These are phyloP conservation scores for Ammodytes dubius DNA, from an alignment of 2,113 vertebrate genomes.

Conservation along the genomic window DNA sequence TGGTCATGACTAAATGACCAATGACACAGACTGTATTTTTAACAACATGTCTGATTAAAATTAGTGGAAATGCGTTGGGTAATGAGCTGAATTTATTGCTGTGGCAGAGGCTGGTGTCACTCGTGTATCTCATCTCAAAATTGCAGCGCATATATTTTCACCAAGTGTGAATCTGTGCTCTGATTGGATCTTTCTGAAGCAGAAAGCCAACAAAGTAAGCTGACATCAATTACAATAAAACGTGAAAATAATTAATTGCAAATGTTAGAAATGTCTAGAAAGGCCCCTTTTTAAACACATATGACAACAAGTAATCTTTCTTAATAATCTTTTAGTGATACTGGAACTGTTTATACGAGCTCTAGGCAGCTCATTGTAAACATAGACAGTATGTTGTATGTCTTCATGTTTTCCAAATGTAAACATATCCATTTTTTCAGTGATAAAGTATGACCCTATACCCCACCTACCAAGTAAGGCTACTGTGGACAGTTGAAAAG, in stretches of 20 bases:
- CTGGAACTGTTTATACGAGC: background rate
- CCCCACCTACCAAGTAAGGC: too few relatives aligned
- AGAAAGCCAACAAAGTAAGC: conserved; percentile 14
- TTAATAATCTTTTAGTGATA: conserved; percentile 1
- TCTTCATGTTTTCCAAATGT: too few relatives aligned
- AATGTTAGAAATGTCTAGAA: background rate
- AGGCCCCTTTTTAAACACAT: background rate
- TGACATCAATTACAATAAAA: conserved; percentile 10
- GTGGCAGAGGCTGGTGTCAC: conserved; percentile 11
- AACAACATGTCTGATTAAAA: conserved; percentile 33
- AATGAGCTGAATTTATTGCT: conserved; percentile 43
- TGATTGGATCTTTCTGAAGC: conserved; percentile 14
- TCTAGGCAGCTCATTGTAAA: background rate
- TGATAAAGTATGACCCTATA: too few relatives aligned
- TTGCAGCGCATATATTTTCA: background rate
- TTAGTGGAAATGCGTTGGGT: background rate
- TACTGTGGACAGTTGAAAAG: too few relatives aligned
- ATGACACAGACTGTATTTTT: conserved; percentile 11
- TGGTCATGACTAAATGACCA: conserved; percentile 15
- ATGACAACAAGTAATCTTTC: background rate
- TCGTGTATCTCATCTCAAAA: background rate
- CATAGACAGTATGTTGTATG: background rate
- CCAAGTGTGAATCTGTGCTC: background rate
- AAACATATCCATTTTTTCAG: too few relatives aligned
- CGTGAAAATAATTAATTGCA: background rate